phyloP scores from a whole-genome alignment of 2,888 invertebrate genomes.

The Phaonia tiefii region DNA sequence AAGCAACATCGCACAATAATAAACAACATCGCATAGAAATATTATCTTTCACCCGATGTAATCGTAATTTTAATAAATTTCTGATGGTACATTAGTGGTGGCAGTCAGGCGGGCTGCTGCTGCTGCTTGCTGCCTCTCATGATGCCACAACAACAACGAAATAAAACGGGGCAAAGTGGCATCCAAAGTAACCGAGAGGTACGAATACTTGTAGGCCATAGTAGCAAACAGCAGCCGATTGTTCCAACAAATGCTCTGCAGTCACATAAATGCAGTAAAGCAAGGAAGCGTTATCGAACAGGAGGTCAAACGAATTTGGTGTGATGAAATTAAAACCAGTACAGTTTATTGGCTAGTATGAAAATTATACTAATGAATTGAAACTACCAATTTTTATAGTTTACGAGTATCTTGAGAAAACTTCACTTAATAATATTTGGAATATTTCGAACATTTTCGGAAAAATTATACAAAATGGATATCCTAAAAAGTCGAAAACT shows the following conservation, averaged over 20 bases:
- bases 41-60: conserved; percentile 65
- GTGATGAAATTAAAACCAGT: no score
- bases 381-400: no score
- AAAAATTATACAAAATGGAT: no score
- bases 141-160: not conserved
- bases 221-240: conserved; percentile 1
- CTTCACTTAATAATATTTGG: no score
- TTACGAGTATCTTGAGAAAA: no score
- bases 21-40: conserved; percentile 52
- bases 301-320: no score
- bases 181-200: not conserved
- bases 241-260: not conserved
- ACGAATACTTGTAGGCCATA: not conserved
- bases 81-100: conserved; percentile 64
- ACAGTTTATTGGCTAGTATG: no score
- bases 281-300: no score
- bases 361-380: no score
- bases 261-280: not conserved
- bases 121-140: conserved; percentile 19
- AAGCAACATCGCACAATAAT: not conserved
- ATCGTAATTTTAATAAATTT: conserved; percentile 69
- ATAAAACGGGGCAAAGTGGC: conserved; percentile 17
- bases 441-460: no score
- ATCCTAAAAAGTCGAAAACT: no score
- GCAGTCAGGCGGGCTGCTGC: conserved; percentile 32